phyloP scores from a whole-genome alignment of 64 coral and sea anemone genomes.

The Actinia equina region DNA sequence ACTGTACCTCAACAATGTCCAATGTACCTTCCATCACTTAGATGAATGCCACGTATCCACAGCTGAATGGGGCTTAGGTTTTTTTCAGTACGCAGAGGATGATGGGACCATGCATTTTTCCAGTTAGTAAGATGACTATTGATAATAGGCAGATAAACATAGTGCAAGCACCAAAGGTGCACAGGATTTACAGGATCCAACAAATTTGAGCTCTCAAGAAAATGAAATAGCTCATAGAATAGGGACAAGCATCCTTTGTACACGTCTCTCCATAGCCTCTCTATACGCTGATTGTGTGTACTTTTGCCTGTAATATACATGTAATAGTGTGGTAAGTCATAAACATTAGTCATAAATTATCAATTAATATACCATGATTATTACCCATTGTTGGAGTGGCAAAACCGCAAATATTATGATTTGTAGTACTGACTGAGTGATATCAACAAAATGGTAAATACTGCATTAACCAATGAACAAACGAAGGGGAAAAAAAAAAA shows the following conservation, averaged over 20 bases:
- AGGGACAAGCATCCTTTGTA: slow-evolving; percentile 44
- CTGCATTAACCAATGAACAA: background rate
- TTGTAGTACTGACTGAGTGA: background rate
- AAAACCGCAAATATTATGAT: background rate
- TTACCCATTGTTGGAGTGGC: background rate
- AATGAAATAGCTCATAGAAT: slow-evolving; percentile 57
- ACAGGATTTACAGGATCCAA: slow-evolving; percentile 46
- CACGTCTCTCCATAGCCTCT: slow-evolving; percentile 54
- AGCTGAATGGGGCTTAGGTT: slow-evolving; percentile 40
- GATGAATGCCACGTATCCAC: slow-evolving; percentile 33
- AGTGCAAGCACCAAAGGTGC: slow-evolving; percentile 40
- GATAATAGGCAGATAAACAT: slow-evolving; percentile 55
- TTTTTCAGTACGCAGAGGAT: slow-evolving; percentile 34
- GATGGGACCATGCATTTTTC: slow-evolving; percentile 62
- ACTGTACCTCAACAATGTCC: background rate
- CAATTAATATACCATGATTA: background rate
- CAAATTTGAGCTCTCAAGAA: slow-evolving; percentile 32
- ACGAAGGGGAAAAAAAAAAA: too few species aligned
- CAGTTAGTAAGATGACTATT: slow-evolving; percentile 41
- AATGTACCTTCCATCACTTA: slow-evolving; percentile 1
- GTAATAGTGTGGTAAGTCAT: background rate
- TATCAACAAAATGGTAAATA: background rate
- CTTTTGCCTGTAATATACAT: slow-evolving; percentile 43
- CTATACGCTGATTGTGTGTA: slow-evolving; percentile 49
- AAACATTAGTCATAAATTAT: background rate